Evolutionary conservation across 2,888 invertebrate species (phyloP).

Genomic region (Alsophila aescularia): DNA sequence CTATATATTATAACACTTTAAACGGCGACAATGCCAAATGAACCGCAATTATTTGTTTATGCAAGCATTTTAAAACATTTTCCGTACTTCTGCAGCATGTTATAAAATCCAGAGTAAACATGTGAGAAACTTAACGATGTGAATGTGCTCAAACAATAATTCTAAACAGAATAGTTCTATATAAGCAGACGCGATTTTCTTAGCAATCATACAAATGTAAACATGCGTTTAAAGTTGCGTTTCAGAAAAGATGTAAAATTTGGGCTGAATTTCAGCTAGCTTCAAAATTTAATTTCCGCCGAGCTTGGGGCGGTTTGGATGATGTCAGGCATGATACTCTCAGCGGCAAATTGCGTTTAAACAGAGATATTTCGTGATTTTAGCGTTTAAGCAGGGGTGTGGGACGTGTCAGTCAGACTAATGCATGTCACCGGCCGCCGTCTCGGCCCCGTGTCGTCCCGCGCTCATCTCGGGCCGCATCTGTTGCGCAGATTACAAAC

Average conservation of each 20-base stretch:
- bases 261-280: conserved; percentile 18
- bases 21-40: not conserved
- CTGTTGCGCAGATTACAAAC: conserved; percentile 45
- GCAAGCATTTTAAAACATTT: not conserved
- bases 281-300: conserved; percentile 53
- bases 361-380: conserved; percentile 23
- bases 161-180: not conserved
- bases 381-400: conserved; percentile 44
- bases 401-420: conserved; percentile 45
- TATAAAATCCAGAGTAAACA: no score
- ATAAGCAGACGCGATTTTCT: not conserved
- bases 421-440: conserved; percentile 7
- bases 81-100: not conserved
- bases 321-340: conserved; percentile 40
- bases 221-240: conserved; percentile 16
- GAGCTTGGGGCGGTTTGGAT: conserved; percentile 38
- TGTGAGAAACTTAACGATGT: no score
- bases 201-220: conserved; percentile 3
- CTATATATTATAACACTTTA: conserved; percentile 10
- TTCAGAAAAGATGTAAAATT: conserved; percentile 4
- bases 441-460: conserved; percentile 16
- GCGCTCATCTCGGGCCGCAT: conserved; percentile 18
- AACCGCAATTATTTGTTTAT: not conserved
- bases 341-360: conserved; percentile 44
- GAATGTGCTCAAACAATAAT: no score